phyloP scores from a whole-genome alignment of 2,113 vertebrate genomes.

The Hippocampus mohnikei region DNA sequence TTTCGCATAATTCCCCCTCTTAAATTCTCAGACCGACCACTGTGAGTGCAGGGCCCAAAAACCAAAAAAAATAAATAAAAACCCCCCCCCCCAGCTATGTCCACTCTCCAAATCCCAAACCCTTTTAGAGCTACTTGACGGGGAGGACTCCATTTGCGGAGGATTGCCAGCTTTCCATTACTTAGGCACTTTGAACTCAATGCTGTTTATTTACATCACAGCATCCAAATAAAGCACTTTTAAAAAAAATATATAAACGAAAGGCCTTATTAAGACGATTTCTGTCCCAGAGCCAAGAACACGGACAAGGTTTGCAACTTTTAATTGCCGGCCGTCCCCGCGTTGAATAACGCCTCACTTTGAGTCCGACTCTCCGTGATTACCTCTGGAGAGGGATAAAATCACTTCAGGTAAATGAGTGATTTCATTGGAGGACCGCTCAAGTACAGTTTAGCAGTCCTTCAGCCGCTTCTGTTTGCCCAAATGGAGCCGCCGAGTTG shows the following conservation, averaged over 20 bases:
- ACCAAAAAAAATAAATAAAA: neutral
- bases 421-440: conserved; percentile 72
- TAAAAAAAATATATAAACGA: neutral
- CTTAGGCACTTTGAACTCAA: conserved; percentile 60
- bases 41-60: conserved; percentile 61
- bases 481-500: conserved; percentile 68
- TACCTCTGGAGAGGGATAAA: conserved; percentile 72
- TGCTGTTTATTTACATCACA: conserved; percentile 62
- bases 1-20: conserved; percentile 67
- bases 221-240: conserved; percentile 51
- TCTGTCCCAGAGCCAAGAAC: conserved; percentile 12
- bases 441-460: conserved; percentile 72
- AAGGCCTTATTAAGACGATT: conserved; percentile 46
- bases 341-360: conserved; percentile 61
- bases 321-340: conserved; percentile 58
- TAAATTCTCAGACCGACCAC: conserved; percentile 65
- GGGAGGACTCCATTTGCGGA: conserved; percentile 68
- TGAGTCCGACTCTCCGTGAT: conserved; percentile 60
- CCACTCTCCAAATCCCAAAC: conserved; percentile 69
- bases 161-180: conserved; percentile 63
- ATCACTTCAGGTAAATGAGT: conserved; percentile 76
- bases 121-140: conserved; percentile 74
- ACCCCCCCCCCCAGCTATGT: conserved; percentile 42
- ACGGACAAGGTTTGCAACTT: conserved; percentile 53
- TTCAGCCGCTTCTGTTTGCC: conserved; percentile 72